Percentiles rank a stretch among this genome's conserved stretches.
Conservation (phyloP, 2,113 vertebrate species). For the Cranoglanis bouderius region DNA sequence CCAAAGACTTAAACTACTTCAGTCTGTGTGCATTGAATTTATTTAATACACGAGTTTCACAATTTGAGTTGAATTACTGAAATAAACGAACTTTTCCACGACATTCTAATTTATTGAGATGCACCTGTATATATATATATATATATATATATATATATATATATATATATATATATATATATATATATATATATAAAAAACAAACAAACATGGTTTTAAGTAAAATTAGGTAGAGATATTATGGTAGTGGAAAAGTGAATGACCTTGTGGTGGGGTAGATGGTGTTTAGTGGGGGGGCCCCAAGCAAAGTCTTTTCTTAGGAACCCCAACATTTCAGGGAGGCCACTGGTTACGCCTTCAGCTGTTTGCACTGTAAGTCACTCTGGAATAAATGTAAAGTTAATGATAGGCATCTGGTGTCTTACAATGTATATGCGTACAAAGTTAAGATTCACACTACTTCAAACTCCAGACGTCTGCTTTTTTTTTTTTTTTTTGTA, state of each 20-base stretch:
- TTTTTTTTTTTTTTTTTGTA: background rate
- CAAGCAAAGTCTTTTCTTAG: background rate
- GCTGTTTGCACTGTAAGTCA: background rate
- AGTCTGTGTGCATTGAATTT: no score
- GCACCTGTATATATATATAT: no score
- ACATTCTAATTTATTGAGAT: no score
- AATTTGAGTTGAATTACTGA: no score
- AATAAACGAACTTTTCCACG: no score
- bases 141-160: no score
- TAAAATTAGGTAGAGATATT: background rate
- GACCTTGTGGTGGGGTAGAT: background rate
- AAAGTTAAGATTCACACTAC: background rate
- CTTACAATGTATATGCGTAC: background rate
- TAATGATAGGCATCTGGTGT: background rate
- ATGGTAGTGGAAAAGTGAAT: background rate
- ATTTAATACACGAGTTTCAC: no score
- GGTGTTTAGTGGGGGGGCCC: background rate
- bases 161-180: no score
- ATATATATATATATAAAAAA: background rate
- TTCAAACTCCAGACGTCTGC: background rate
- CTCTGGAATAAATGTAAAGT: background rate
- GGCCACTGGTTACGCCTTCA: background rate
- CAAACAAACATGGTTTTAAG: background rate
- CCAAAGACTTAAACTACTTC: no score
- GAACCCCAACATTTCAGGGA: background rate